Evolutionary conservation across 2,113 vertebrate genomes (phyloP).

Genomic region (Rhodinocichla rosea): DNA sequence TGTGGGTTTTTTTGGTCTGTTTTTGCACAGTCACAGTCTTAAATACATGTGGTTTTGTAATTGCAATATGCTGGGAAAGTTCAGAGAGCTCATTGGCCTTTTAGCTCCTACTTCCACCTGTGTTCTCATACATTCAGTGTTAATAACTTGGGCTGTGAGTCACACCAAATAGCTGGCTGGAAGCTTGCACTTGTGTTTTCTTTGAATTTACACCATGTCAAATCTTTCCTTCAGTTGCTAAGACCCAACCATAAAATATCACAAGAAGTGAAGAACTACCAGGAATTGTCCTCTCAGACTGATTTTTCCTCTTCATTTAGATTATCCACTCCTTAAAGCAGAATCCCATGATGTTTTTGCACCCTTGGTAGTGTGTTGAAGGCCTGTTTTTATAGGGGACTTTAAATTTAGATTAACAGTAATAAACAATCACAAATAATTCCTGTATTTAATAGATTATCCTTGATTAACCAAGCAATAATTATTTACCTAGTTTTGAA

Average conservation of each 20-base stretch:
- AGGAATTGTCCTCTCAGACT: not conserved
- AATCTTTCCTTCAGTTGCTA: not conserved
- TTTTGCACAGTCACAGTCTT: not conserved
- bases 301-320: not conserved
- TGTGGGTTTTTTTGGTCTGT: not conserved
- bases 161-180: not conserved
- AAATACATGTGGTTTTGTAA: conserved; percentile 56
- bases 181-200: not conserved
- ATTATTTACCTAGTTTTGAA: not conserved
- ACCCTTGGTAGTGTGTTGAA: not conserved
- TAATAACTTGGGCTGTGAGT: not conserved
- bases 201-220: not conserved
- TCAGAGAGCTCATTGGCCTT: conserved; percentile 24
- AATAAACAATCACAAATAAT: not conserved
- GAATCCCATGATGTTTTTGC: not conserved
- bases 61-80: conserved; percentile 41
- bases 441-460: not conserved
- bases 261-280: not conserved
- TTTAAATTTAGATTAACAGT: not conserved
- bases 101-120: conserved; percentile 19
- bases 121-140: not conserved
- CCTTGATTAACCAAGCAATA: not conserved
- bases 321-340: not conserved
- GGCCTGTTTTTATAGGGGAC: not conserved
- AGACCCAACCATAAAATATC: not conserved